Percentiles rank a stretch among this genome's conserved stretches.
phyloP scores from a whole-genome alignment of 2,113 vertebrate species.

The Cheirogaleus medius region DNA sequence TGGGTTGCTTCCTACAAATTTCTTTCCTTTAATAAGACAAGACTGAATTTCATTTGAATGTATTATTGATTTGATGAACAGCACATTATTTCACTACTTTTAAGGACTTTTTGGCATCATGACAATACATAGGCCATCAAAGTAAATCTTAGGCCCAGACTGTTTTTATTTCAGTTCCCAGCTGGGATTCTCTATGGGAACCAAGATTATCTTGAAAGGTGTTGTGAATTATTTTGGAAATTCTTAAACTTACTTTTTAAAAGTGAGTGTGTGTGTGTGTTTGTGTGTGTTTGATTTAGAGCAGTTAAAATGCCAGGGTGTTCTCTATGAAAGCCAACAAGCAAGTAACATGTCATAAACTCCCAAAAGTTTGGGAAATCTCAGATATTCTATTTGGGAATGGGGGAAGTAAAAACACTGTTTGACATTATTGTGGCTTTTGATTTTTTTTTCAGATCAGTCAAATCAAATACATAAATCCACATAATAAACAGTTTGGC shows the following conservation, averaged over 20 bases:
- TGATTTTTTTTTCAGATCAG: background rate
- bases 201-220: background rate
- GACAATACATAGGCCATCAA: background rate
- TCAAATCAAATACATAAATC: background rate
- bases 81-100: background rate
- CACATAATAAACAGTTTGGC: background rate
- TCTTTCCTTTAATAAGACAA: slow-evolving; percentile 51
- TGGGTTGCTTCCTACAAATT: slow-evolving; percentile 44
- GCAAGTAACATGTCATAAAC: background rate
- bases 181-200: background rate
- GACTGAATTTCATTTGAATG: background rate
- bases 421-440: background rate
- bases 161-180: background rate
- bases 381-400: background rate
- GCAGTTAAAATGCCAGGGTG: background rate
- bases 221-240: background rate
- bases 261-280: background rate
- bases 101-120: background rate
- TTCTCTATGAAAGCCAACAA: background rate
- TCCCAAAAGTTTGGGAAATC: background rate
- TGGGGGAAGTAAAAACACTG: background rate
- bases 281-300: background rate
- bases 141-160: background rate
- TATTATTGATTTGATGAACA: background rate
- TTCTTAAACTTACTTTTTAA: background rate